These are phyloP conservation scores for Pachycephala philippinensis DNA, from an alignment of 2,113 vertebrate species.

Conservation along the genomic window DNA sequence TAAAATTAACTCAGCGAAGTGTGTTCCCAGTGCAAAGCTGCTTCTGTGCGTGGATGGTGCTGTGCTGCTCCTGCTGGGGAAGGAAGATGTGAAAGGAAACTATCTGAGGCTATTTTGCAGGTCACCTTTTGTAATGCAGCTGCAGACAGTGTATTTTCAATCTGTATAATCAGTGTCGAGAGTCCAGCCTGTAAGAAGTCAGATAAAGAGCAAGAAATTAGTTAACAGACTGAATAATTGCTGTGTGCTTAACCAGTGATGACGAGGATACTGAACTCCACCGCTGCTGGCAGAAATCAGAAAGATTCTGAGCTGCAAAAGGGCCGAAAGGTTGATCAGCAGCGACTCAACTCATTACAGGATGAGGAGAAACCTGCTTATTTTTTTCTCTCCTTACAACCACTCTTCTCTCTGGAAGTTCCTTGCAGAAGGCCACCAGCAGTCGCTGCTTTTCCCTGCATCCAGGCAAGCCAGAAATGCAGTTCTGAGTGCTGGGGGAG, in stretches of 20 bases:
- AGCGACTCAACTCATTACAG: background rate
- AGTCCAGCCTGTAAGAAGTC: background rate
- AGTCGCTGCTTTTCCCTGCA: background rate
- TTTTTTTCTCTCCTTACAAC: background rate
- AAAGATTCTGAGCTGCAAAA: background rate
- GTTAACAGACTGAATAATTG: background rate
- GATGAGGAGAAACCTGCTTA: background rate
- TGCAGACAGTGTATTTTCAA: background rate
- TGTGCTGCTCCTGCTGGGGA: background rate
- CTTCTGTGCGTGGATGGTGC: rapidly evolving
- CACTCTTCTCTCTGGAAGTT: background rate
- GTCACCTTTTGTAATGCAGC: background rate
- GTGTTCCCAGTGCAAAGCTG: background rate
- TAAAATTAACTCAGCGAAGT: conserved; percentile 1
- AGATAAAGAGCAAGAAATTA: background rate
- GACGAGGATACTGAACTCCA: background rate
- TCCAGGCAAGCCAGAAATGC: background rate
- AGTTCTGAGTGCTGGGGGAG: background rate
- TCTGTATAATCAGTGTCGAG: background rate
- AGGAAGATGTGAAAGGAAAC: background rate
- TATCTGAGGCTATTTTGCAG: background rate
- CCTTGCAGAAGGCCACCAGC: background rate
- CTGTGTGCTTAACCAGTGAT: background rate
- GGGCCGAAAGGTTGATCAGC: background rate
- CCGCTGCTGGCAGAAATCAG: background rate